Conservation (phyloP, 2,888 invertebrate genomes). For the Miltochrista miniata region DNA sequence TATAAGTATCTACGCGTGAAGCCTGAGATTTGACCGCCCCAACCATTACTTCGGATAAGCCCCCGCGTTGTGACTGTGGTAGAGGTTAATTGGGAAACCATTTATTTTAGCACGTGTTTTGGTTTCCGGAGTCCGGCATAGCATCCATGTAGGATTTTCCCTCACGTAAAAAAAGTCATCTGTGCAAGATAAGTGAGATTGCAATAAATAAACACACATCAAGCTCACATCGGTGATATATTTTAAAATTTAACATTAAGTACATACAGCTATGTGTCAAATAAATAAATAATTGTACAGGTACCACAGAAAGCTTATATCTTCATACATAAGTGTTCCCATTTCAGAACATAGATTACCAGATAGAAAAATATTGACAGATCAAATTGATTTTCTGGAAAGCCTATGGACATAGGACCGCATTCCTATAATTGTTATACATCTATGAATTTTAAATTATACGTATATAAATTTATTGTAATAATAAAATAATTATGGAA, state of each 20-base stretch:
- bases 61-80: no score
- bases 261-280: conserved; percentile 53
- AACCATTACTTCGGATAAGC: no score
- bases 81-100: no score
- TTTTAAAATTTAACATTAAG: conserved; percentile 64
- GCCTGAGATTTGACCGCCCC: no score
- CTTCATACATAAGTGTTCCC: background rate
- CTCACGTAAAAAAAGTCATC: no score
- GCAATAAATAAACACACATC: conserved; percentile 27
- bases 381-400: background rate
- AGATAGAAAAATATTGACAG: background rate
- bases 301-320: conserved; percentile 20
- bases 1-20: no score
- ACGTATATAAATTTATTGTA: conserved; percentile 1
- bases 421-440: no score
- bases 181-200: background rate
- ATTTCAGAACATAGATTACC: background rate
- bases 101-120: no score
- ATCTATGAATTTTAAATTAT: no score
- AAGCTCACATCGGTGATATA: conserved; percentile 69
- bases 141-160: no score
- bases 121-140: no score
- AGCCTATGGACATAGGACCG: no score
- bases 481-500: conserved; percentile 23
- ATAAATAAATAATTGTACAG: conserved; percentile 51